Percentiles rank a stretch among this genome's conserved stretches.
Conservation (phyloP, 2,888 invertebrate species). For the Metalampra italica region DNA sequence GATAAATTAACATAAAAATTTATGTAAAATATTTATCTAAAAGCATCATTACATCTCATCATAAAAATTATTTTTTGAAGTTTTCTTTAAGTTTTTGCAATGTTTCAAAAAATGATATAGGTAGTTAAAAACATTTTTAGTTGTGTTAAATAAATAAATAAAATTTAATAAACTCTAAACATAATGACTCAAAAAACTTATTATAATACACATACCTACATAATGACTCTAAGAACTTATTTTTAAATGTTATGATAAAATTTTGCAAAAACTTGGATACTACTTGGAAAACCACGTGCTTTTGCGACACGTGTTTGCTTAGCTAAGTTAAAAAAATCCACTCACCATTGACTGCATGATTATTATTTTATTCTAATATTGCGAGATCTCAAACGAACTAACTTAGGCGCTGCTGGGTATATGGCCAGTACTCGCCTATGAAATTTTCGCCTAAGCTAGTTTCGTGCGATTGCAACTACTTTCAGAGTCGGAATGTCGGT, state of each 20-base stretch:
- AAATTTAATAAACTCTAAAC: too few relatives aligned
- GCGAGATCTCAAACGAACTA: conserved; percentile 78
- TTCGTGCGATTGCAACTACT: conserved; percentile 60
- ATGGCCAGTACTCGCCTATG: conserved; percentile 74
- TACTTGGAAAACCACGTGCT: background rate
- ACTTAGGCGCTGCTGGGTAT: conserved; percentile 69
- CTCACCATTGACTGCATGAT: conserved; percentile 78
- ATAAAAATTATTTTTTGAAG: too few relatives aligned
- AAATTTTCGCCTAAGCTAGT: conserved; percentile 71
- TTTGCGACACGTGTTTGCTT: background rate
- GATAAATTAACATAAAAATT: too few relatives aligned
- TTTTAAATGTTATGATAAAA: background rate
- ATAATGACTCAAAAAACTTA: too few relatives aligned
- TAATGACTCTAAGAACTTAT: background rate
- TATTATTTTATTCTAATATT: conserved; percentile 51
- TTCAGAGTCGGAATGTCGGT: conserved; percentile 65
- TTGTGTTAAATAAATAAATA: too few relatives aligned
- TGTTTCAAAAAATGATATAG: too few relatives aligned
- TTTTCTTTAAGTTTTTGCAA: too few relatives aligned
- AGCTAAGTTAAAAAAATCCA: conserved; percentile 15
- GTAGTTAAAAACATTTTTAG: too few relatives aligned
- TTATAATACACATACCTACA: too few relatives aligned
- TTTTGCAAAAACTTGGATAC: background rate
- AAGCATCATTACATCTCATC: too few relatives aligned
- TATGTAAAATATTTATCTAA: too few relatives aligned